These are phyloP conservation scores for Buphagus erythrorhynchus DNA, from an alignment of 2,797 vertebrate genomes.

Conservation along the genomic window DNA sequence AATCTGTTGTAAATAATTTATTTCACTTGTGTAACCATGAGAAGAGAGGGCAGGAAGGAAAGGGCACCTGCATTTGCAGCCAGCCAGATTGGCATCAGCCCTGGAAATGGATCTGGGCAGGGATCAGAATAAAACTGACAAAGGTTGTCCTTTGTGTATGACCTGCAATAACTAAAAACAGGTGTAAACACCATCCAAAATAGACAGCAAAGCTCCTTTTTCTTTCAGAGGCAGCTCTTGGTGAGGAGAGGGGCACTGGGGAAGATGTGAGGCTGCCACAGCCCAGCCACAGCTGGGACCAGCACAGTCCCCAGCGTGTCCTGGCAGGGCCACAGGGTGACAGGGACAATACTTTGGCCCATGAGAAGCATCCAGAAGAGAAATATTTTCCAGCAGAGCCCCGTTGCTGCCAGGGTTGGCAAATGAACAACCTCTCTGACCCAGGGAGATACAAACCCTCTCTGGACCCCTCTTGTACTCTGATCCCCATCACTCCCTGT, in stretches of 20 bases:
- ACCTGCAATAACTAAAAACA: background rate
- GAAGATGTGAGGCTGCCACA: rapidly evolving
- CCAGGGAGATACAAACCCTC: background rate
- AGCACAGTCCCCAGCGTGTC: background rate
- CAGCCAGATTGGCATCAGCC: background rate
- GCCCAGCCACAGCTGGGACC: background rate
- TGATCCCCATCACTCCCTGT: background rate
- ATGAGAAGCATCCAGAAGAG: background rate
- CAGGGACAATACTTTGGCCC: background rate
- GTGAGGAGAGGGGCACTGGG: background rate
- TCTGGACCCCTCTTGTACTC: rapidly evolving
- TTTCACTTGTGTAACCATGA: background rate
- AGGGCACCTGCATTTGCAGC: background rate
- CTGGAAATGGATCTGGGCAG: background rate
- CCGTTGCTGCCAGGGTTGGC: rapidly evolving
- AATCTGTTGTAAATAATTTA: background rate
- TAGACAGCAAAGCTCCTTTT: background rate
- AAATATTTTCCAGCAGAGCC: background rate
- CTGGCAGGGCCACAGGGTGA: background rate
- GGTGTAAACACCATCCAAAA: background rate
- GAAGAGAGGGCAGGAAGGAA: background rate
- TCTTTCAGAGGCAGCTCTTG: background rate
- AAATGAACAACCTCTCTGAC: background rate
- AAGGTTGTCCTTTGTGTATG: background rate
- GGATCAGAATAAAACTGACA: background rate